Percentiles rank a stretch among this genome's conserved stretches.
These are phyloP conservation scores for Rhynchopsitta pachyrhyncha DNA, from an alignment of 2,113 vertebrate genomes.

Conservation along the genomic window DNA sequence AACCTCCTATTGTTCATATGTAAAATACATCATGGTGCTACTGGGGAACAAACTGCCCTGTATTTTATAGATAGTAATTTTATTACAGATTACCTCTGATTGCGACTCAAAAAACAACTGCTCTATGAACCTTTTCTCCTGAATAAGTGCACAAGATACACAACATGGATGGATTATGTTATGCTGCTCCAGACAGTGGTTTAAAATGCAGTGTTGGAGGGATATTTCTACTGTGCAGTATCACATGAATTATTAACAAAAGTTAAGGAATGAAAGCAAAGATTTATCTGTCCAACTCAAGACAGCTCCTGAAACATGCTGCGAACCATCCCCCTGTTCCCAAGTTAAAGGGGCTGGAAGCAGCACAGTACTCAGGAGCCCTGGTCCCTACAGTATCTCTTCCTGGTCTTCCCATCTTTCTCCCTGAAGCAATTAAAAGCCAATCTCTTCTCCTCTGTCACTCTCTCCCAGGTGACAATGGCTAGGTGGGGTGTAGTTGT, in stretches of 20 bases:
- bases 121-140: neutral
- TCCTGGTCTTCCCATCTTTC: neutral
- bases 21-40: slow-evolving; percentile 35
- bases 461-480: neutral
- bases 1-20: slow-evolving; percentile 36
- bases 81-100: neutral
- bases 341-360: neutral
- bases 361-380: neutral
- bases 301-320: neutral
- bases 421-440: neutral
- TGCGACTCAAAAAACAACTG: neutral
- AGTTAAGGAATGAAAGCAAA: slow-evolving; percentile 20
- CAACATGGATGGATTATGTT: neutral
- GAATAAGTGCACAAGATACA: neutral
- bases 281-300: neutral
- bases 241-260: slow-evolving; percentile 9
- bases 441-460: neutral
- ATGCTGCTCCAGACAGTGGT: neutral
- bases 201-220: neutral
- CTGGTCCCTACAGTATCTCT: neutral
- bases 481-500: neutral
- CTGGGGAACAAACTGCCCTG: slow-evolving; percentile 27
- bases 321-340: neutral
- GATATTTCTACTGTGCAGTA: neutral
- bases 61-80: neutral